These are phyloP conservation scores for Ailurus styani DNA, from an alignment of 2,113 vertebrate species.

Conservation along the genomic window DNA sequence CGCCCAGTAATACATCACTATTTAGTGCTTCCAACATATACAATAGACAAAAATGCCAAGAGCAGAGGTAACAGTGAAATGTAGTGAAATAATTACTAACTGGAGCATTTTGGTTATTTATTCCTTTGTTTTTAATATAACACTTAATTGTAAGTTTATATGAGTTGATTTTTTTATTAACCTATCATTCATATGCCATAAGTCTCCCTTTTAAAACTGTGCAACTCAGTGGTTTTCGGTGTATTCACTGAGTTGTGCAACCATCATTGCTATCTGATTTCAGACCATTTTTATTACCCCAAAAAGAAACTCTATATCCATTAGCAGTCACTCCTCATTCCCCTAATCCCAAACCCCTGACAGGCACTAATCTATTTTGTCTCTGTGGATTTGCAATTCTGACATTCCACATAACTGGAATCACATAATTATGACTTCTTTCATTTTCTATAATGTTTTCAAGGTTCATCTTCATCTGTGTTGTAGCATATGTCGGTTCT, in stretches of 20 bases:
- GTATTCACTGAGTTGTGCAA: background rate
- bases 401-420: background rate
- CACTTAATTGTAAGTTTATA: background rate
- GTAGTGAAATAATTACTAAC: background rate
- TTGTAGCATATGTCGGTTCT: background rate
- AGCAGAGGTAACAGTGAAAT: background rate
- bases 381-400: background rate
- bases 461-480: background rate
- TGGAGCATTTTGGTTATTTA: background rate
- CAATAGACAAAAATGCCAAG: background rate
- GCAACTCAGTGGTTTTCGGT: background rate
- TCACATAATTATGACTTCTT: background rate
- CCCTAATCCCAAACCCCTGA: background rate
- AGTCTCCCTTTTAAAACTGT: background rate
- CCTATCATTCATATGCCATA: background rate
- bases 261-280: background rate
- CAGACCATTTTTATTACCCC: background rate
- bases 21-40: slow-evolving; percentile 29
- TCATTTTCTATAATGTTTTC: background rate
- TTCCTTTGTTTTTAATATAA: background rate
- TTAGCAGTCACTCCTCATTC: background rate
- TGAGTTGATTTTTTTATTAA: background rate
- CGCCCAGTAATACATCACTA: background rate
- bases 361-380: background rate
- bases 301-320: background rate